Evolutionary conservation across 2,888 invertebrate species (phyloP).

Genomic region (Petrolisthes manimaculis): DNA sequence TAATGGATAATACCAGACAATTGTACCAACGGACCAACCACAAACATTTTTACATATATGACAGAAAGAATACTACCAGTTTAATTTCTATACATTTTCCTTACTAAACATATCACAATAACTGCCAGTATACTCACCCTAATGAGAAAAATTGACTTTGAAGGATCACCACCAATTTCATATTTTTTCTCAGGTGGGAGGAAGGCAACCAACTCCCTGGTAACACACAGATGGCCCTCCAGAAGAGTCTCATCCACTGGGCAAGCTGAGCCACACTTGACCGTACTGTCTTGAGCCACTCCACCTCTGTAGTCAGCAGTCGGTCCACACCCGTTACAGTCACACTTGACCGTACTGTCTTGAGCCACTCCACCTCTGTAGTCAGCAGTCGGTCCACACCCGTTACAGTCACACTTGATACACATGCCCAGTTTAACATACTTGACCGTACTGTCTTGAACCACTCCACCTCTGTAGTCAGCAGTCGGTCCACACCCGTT

Average conservation of each 20-base stretch:
- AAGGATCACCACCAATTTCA: slow-evolving; percentile 75
- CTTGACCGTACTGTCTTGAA: no score
- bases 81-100: neutral
- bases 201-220: slow-evolving; percentile 89
- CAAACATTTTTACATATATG: neutral
- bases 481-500: slow-evolving; percentile 78
- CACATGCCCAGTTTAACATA: no score
- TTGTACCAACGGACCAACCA: neutral
- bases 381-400: no score
- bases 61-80: neutral
- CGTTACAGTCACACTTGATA: no score
- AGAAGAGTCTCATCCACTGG: slow-evolving; percentile 82
- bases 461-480: slow-evolving; percentile 83
- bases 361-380: no score
- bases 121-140: slow-evolving; percentile 37
- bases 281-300: slow-evolving; percentile 78
- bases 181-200: slow-evolving; percentile 87
- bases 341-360: no score
- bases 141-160: slow-evolving; percentile 58
- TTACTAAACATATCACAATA: neutral
- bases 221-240: slow-evolving; percentile 90
- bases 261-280: slow-evolving; percentile 69
- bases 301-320: no score
- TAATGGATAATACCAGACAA: neutral
- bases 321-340: no score